phyloP scores from a whole-genome alignment of 2,113 vertebrate species.

The Grammomys dolichurus region DNA sequence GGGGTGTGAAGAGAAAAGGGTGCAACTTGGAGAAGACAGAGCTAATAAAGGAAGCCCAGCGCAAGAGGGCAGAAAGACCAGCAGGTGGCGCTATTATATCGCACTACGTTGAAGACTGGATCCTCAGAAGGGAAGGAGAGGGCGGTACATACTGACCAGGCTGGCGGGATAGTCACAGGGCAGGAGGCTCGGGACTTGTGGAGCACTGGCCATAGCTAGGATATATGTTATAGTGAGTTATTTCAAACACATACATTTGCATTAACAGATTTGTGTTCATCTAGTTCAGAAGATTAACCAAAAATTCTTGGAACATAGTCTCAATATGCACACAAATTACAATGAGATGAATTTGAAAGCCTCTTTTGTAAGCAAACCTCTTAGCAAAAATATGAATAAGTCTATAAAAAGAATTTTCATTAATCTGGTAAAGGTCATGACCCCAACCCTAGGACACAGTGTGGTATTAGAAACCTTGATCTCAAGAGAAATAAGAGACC shows the following conservation, averaged over 20 bases:
- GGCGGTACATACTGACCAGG: not conserved
- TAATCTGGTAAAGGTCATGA: constrained; percentile 4
- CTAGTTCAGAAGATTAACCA: constrained; percentile 1
- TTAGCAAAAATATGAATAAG: not conserved
- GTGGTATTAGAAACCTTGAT: not conserved
- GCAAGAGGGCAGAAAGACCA: constrained; percentile 19
- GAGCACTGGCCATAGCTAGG: not conserved
- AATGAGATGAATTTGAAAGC: not conserved
- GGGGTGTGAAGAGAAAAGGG: not conserved
- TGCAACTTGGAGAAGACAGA: not conserved
- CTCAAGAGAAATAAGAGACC: constrained; percentile 13
- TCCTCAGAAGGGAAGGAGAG: accelerated
- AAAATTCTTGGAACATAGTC: not conserved
- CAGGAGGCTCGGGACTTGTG: not conserved
- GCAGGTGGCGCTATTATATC: constrained; percentile 61
- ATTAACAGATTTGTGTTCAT: not conserved
- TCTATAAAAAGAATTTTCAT: constrained; percentile 3
- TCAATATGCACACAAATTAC: not conserved
- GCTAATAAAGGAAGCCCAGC: not conserved
- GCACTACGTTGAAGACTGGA: not conserved
- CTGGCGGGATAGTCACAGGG: not conserved
- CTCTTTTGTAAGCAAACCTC: not conserved
- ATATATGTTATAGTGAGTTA: not conserved
- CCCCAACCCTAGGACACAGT: not conserved
- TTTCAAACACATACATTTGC: not conserved